A percentile compares a stretch with the other conserved stretches of the same genome.
phyloP scores from a whole-genome alignment of 2,888 invertebrate genomes.

The Augochlorella aurata region DNA sequence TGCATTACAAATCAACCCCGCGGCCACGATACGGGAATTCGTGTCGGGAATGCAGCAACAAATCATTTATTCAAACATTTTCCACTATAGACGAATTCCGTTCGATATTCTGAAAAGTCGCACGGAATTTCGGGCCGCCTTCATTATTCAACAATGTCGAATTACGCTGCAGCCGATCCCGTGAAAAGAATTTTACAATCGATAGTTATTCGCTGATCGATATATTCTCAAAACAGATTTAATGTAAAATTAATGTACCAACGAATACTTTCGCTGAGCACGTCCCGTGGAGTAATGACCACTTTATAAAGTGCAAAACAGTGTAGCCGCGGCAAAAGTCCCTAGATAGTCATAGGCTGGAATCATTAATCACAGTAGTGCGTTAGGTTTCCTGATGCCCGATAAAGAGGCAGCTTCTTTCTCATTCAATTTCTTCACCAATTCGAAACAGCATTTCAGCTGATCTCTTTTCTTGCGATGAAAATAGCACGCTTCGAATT shows the following conservation, averaged over 20 bases:
- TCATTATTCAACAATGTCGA: neutral
- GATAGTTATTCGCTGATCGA: neutral
- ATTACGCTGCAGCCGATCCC: neutral
- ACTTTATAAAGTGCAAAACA: slow-evolving; percentile 61
- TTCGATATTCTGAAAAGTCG: neutral
- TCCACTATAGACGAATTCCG: neutral
- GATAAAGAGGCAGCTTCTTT: slow-evolving; percentile 49
- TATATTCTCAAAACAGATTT: slow-evolving; percentile 7
- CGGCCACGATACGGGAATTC: neutral
- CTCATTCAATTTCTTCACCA: neutral
- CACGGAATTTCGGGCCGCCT: neutral
- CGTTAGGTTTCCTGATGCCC: slow-evolving; percentile 49
- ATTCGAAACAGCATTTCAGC: neutral
- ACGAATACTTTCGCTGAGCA: slow-evolving; percentile 39
- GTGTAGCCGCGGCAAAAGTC: slow-evolving; percentile 60
- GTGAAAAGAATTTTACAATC: neutral
- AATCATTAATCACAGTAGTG: slow-evolving; percentile 56
- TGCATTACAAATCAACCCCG: slow-evolving; percentile 1
- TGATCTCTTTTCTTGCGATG: too few relatives aligned
- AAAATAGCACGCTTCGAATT: neutral
- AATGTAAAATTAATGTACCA: slow-evolving; percentile 34
- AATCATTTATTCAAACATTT: slow-evolving; percentile 7
- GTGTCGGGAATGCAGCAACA: too few relatives aligned
- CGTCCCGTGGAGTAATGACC: slow-evolving; percentile 50
- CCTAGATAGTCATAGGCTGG: slow-evolving; percentile 24